Conservation (phyloP, 2,888 invertebrate genomes). For the Nysson spinosus region DNA sequence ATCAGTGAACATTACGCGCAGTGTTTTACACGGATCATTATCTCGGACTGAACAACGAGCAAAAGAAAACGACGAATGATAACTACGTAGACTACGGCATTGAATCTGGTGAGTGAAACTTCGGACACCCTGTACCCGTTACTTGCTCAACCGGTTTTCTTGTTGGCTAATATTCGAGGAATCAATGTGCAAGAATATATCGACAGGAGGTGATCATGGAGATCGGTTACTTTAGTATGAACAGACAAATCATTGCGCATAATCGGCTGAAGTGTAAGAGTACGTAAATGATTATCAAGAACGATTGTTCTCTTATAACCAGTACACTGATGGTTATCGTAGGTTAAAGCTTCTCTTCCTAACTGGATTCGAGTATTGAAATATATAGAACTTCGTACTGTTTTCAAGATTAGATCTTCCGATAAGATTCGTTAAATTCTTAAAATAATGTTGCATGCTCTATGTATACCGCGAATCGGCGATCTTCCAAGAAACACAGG, state of each 20-base stretch:
- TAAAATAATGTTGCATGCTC: too few relatives aligned
- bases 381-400: background rate
- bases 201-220: too few relatives aligned
- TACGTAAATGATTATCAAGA: slow-evolving; percentile 1
- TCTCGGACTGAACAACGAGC: background rate
- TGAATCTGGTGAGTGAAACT: background rate
- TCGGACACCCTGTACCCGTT: background rate
- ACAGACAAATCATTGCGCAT: too few relatives aligned
- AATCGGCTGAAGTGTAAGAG: background rate
- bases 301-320: too few relatives aligned
- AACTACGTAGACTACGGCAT: background rate
- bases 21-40: background rate
- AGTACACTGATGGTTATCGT: too few relatives aligned
- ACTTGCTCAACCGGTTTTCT: background rate
- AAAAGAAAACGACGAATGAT: background rate
- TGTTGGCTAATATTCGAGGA: background rate
- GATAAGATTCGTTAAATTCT: background rate
- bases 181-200: background rate
- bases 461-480: slow-evolving; percentile 27
- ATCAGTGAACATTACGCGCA: background rate
- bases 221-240: too few relatives aligned
- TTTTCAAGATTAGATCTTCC: background rate
- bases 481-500: too few relatives aligned
- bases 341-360: too few relatives aligned
- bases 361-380: too few relatives aligned